phyloP scores from a whole-genome alignment of 2,888 invertebrate species.

The Tinea pellionella region DNA sequence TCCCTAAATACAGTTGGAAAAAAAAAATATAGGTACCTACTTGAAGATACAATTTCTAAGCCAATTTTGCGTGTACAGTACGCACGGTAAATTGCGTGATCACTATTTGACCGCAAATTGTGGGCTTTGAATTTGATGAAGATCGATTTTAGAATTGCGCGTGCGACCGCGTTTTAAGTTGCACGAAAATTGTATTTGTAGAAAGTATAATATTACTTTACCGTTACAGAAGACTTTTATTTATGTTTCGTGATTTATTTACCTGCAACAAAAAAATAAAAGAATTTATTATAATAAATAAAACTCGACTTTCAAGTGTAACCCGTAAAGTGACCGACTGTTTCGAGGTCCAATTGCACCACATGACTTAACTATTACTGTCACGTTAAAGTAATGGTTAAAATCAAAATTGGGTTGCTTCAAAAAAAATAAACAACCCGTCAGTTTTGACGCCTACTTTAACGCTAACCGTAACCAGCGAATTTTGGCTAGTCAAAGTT shows the following conservation, averaged over 20 bases:
- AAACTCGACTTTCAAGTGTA: no score
- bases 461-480: no score
- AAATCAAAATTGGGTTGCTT: no score
- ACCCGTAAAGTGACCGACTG: no score
- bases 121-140: background rate
- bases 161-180: background rate
- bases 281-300: no score
- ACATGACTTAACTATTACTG: no score
- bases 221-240: background rate
- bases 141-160: background rate
- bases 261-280: background rate
- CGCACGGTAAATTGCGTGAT: background rate
- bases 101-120: background rate
- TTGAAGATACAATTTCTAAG: background rate
- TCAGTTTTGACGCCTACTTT: no score
- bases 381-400: no score
- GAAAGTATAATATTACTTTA: background rate
- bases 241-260: background rate
- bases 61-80: background rate
- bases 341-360: no score
- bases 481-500: no score
- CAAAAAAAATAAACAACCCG: no score
- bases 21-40: background rate
- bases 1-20: no score
- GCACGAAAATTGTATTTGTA: background rate